A percentile compares a stretch with the other conserved stretches of the same genome.
These are phyloP conservation scores for Emmelina monodactyla DNA, from an alignment of 2,888 invertebrate genomes.

Conservation along the genomic window DNA sequence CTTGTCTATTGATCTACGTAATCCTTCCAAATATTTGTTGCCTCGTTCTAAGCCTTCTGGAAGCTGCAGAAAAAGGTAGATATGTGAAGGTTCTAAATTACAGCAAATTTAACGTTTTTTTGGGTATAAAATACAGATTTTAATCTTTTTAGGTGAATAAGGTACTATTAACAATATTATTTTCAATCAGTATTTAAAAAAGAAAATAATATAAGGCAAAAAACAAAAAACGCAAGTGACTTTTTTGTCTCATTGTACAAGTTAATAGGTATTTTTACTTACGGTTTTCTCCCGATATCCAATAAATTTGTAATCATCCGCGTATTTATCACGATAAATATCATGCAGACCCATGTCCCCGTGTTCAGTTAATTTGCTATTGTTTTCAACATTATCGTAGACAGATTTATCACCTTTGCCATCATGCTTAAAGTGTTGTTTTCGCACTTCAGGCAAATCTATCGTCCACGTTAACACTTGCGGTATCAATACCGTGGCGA, in stretches of 20 bases:
- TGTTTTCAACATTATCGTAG: not conserved
- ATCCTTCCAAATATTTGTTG: conserved; percentile 38
- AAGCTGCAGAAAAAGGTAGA: no score
- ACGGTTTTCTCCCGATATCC: conserved; percentile 43
- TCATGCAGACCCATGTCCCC: not conserved
- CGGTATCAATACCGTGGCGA: no score
- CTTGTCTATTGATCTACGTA: conserved; percentile 32
- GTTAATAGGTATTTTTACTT: conserved; percentile 19
- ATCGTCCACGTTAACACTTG: conserved; percentile 2
- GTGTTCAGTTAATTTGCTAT: not conserved
- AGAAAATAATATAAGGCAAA: no score
- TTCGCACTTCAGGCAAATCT: conserved; percentile 1
- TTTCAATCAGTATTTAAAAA: no score
- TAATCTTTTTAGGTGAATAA: no score
- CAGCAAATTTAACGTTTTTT: no score
- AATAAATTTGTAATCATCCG: conserved; percentile 29
- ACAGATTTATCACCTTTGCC: not conserved
- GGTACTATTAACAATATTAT: no score
- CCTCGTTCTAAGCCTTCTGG: no score
- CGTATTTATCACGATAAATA: conserved; percentile 21
- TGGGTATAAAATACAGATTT: no score
- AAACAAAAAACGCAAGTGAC: no score
- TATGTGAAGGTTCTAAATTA: no score
- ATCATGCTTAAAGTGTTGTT: not conserved
- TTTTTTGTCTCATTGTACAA: no score